phyloP scores from a whole-genome alignment of 2,113 vertebrate species.

The Benitochromis conjunctus region DNA sequence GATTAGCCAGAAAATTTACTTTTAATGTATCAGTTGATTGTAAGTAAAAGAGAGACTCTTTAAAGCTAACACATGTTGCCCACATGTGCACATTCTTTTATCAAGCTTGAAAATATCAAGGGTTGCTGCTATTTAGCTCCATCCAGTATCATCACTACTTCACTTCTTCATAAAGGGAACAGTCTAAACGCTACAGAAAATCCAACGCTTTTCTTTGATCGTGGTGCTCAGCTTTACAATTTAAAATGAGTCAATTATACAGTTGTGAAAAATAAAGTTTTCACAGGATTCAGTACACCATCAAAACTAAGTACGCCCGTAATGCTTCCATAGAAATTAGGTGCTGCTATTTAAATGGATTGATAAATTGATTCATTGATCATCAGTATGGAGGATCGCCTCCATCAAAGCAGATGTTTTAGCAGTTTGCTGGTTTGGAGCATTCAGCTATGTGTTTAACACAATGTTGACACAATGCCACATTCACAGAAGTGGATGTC shows the following conservation, averaged over 20 bases:
- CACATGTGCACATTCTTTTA: conserved; percentile 12
- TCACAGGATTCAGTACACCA: background rate
- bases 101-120: background rate
- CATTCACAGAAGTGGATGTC: background rate
- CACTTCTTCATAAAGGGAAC: background rate
- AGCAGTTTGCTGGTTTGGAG: background rate
- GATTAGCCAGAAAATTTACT: conserved; percentile 53
- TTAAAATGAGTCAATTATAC: background rate
- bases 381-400: background rate
- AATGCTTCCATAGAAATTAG: rapidly evolving
- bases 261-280: background rate
- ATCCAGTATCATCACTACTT: background rate
- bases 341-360: background rate
- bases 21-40: conserved; percentile 58
- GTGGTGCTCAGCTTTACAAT: background rate
- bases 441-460: background rate
- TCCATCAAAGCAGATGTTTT: background rate
- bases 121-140: background rate
- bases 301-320: background rate
- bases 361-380: background rate
- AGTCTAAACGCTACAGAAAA: background rate
- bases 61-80: conserved; percentile 25
- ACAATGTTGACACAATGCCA: background rate
- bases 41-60: background rate
- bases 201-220: background rate